phyloP scores from a whole-genome alignment of 2,797 vertebrate genomes.

The Taeniopygia guttata region DNA sequence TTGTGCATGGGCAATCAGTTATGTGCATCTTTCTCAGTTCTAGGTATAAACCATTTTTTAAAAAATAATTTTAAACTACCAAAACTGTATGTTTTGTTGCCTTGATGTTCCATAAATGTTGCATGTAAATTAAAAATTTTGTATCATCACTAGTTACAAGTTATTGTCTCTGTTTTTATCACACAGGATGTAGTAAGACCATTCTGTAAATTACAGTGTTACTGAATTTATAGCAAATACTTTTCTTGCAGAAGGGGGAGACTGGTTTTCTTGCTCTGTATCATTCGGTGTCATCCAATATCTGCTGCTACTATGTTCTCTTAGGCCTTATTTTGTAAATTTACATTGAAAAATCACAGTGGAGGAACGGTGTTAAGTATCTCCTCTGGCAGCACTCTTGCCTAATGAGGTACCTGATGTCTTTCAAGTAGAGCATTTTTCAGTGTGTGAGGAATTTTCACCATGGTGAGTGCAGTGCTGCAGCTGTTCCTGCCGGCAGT shows the following conservation, averaged over 20 bases:
- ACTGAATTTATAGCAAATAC: neutral
- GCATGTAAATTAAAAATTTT: constrained; percentile 81
- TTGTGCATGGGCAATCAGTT: constrained; percentile 66
- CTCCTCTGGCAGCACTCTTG: neutral
- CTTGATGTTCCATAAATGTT: constrained; percentile 66
- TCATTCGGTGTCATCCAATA: neutral
- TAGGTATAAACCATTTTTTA: constrained; percentile 32
- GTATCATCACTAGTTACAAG: constrained; percentile 36
- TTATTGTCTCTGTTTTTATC: constrained; percentile 18
- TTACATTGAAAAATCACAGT: neutral
- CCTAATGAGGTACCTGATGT: neutral
- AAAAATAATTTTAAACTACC: neutral
- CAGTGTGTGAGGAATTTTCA: neutral
- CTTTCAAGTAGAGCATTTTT: neutral
- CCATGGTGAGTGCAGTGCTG: neutral
- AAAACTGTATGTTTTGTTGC: constrained; percentile 64
- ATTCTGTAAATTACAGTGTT: neutral
- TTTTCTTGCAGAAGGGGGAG: neutral
- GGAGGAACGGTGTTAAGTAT: neutral
- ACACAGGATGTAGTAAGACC: neutral
- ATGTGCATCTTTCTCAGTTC: constrained; percentile 53
- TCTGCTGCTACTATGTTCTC: neutral
- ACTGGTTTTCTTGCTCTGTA: neutral
- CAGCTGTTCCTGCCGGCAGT: rapidly evolving
- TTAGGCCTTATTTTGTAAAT: neutral